Percentiles rank a stretch among this genome's conserved stretches.
phyloP scores from a whole-genome alignment of 2,888 invertebrate genomes.

The Scotopteryx bipunctaria region DNA sequence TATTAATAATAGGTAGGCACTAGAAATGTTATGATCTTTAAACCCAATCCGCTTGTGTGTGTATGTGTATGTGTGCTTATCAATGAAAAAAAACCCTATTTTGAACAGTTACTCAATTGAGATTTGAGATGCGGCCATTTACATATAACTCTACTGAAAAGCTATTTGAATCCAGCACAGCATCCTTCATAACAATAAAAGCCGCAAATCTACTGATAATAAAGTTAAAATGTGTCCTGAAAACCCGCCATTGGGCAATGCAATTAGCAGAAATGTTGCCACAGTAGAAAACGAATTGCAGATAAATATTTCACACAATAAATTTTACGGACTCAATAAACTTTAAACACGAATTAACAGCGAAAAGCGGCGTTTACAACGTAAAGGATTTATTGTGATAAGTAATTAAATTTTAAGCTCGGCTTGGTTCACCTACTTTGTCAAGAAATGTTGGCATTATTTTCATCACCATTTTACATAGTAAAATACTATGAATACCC shows the following conservation, averaged over 20 bases:
- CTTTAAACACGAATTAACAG: slow-evolving; percentile 51
- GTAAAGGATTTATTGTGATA: slow-evolving; percentile 13
- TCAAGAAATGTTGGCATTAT: neutral
- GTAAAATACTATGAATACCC: no score
- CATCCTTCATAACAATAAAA: slow-evolving; percentile 24
- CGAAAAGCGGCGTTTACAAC: slow-evolving; percentile 35
- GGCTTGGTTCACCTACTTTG: neutral
- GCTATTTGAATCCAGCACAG: no score
- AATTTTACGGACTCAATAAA: slow-evolving; percentile 49
- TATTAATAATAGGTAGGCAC: no score
- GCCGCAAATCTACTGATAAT: slow-evolving; percentile 10
- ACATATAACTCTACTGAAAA: no score
- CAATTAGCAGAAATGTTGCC: slow-evolving; percentile 21
- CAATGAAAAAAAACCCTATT: no score
- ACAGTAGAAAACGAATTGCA: slow-evolving; percentile 18
- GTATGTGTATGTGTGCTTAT: no score
- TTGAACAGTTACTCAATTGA: no score
- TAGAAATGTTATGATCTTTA: no score
- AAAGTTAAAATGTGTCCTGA: slow-evolving; percentile 16
- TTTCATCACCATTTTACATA: neutral
- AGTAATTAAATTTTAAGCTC: slow-evolving; percentile 5
- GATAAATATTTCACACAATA: slow-evolving; percentile 49
- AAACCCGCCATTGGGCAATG: slow-evolving; percentile 27
- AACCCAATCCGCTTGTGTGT: no score
- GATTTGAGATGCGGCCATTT: no score